Base-by-base conservation (phyloP, 2,888 invertebrate species). In the Ichneumoninae sp. region DNA sequence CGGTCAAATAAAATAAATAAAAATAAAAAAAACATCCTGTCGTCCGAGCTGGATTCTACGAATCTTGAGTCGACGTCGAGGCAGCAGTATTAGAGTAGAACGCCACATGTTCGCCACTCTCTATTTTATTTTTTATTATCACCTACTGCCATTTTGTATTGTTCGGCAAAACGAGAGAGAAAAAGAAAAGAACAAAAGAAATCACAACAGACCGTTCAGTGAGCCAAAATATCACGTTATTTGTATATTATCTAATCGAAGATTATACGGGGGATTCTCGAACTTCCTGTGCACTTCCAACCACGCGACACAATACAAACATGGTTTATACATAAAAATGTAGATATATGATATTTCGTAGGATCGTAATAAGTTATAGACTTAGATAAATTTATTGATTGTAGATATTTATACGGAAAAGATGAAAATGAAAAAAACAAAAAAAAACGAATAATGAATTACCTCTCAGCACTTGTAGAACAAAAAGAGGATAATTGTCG, bases 21-120 rank as follows among this genome's bases (percentile, higher is more conserved):
- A 44, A 8, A 54, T 26, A 75, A 68, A 80, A 50, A 68, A 77
- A 78, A 76, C 52, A 79, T 84, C 78, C 81, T 83, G 73, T 85
- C 85, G 83, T 82, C 69, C 33, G 84, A 83, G 78, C 73, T 83
- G 66, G 81, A 86, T 83, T 86, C 78, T 63, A 75, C 77, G 71
- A 85, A 83, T 83, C 77, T 85, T 52, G 78, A 83, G 84, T 85
- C 81, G 83, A 78, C 86, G 83, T 83, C 88, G 89, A 89, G 91
- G 91, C 90, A 92, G 90, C 93, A 93, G 93, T 93, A 93, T 93
- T 93, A 93, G 89, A 90, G 88, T 87, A 89, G 89, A 91, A 88
- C 91, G 90, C 89, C 89, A 89, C 89, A 89, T 85, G 89, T 91
- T 91, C 89, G 87, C 89, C 90, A 87, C 88, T 89, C 87, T 87